Evolutionary conservation across 2,797 vertebrate genomes (phyloP), one percentile per base, ranked within the genome.

Genomic region (Spizella passerina): DNA sequence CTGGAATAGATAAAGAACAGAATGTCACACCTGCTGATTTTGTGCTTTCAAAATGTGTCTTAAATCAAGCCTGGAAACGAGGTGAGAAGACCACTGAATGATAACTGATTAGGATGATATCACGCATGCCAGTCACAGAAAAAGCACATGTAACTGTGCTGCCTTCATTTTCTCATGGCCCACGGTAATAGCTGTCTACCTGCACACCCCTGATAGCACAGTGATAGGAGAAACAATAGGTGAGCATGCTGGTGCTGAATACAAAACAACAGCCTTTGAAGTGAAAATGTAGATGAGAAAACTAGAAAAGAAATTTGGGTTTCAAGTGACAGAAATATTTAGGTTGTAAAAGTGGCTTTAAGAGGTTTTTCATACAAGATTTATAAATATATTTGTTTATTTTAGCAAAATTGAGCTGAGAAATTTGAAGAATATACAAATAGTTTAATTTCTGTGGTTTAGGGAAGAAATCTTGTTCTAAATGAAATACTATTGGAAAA

Each of bases 131-230:
- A 60, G 60, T 44, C 4, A 3, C 1, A 0, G 30, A 92, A 82
- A 82, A 91, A 86, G 34, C 17, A 19, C 22, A 14, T 53, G 73
- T 89, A 94, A 83, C 92, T 95, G 50, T 72, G 82, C 84, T 96
- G 94, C 91, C 86, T 97, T 96, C 81, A 89, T 96, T 92, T 96
- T 93, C 55, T 77, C 70, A 69, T 90, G 83, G 49, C 32, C 60
- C 52, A 7, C 0, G 7, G 69, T 70, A 86, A 95, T 91, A 96
- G 63, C 65, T 64, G 43, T 69, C 91, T 96, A 76, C 44, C 87
- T 86, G 71, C 55, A 86, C 81, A 96, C 66, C 71, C 68, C 86
- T 88, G 78, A 88, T 87, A 88, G 91, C 77, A 94, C 30, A 69
- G 36, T 0, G 6, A 87, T 39, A 86, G 34, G 36, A 65, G 63